phyloP scores from a whole-genome alignment of 2,797 vertebrate species.

The Danio kyathit region DNA sequence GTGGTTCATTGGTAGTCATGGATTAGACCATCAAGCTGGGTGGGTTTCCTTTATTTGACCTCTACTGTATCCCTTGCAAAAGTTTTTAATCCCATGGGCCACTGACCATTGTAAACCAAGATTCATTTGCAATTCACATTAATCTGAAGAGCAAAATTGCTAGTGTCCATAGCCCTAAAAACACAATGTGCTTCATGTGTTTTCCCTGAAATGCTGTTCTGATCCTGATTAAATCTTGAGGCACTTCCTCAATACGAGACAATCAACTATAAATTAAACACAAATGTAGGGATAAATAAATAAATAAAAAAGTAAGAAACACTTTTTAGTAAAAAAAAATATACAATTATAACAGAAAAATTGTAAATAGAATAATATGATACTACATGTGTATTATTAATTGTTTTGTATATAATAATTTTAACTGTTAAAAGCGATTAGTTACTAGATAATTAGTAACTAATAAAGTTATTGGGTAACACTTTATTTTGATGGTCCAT shows the following conservation, averaged over 20 bases:
- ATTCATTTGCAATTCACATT: constrained; percentile 20
- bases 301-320: background rate
- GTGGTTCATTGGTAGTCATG: constrained; percentile 4
- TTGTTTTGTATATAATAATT: too few relatives aligned
- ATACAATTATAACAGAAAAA: background rate
- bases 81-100: background rate
- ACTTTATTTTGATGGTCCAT: too few relatives aligned
- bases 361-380: background rate
- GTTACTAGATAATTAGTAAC: too few relatives aligned
- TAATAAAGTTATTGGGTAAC: too few relatives aligned
- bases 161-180: background rate
- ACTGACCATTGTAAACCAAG: background rate
- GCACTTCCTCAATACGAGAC: constrained; percentile 38
- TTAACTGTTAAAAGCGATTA: too few relatives aligned
- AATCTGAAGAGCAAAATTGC: constrained; percentile 15
- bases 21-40: constrained; percentile 21
- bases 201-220: constrained; percentile 26
- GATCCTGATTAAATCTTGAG: constrained; percentile 24
- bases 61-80: constrained; percentile 12
- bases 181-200: constrained; percentile 1
- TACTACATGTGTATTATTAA: background rate
- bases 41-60: constrained; percentile 37
- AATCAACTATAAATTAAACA: constrained; percentile 23
- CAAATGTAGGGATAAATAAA: constrained; percentile 12
- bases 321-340: background rate